Evolutionary conservation across 2,888 invertebrate genomes (phyloP).

Genomic region (Leucania comma): DNA sequence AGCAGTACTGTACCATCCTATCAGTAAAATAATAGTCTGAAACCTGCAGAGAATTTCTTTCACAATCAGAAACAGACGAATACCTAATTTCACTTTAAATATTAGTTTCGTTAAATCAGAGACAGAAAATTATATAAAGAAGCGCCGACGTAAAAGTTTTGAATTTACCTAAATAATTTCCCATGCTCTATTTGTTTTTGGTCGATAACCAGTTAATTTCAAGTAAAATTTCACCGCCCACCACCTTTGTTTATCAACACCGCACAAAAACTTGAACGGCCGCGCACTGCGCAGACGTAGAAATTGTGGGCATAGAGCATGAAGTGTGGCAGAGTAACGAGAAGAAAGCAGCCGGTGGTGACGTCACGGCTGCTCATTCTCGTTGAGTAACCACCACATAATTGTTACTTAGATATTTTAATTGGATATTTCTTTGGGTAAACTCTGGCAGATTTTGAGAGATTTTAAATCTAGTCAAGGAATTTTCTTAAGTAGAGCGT

Average conservation of each 20-base stretch:
- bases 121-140: background rate
- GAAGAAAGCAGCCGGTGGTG: slow-evolving; percentile 53
- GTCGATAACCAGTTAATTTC: slow-evolving; percentile 41
- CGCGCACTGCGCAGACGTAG: slow-evolving; percentile 38
- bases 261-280: slow-evolving; percentile 39
- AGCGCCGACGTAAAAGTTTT: slow-evolving; percentile 21
- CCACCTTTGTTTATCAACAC: slow-evolving; percentile 62
- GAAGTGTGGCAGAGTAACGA: slow-evolving; percentile 54
- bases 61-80: background rate
- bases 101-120: background rate
- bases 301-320: slow-evolving; percentile 55
- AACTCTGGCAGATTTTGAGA: slow-evolving; percentile 2
- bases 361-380: slow-evolving; percentile 34
- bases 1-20: too few relatives aligned
- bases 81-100: background rate
- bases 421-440: slow-evolving; percentile 26
- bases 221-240: slow-evolving; percentile 45
- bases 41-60: background rate
- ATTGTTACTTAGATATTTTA: slow-evolving; percentile 40
- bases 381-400: slow-evolving; percentile 51
- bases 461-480: background rate
- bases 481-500: slow-evolving; percentile 1
- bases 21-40: too few relatives aligned
- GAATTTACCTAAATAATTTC: slow-evolving; percentile 37
- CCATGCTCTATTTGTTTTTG: slow-evolving; percentile 47